phyloP scores from a whole-genome alignment of 35 echinoderm and acorn worm species.

The Ptychodera flava region DNA sequence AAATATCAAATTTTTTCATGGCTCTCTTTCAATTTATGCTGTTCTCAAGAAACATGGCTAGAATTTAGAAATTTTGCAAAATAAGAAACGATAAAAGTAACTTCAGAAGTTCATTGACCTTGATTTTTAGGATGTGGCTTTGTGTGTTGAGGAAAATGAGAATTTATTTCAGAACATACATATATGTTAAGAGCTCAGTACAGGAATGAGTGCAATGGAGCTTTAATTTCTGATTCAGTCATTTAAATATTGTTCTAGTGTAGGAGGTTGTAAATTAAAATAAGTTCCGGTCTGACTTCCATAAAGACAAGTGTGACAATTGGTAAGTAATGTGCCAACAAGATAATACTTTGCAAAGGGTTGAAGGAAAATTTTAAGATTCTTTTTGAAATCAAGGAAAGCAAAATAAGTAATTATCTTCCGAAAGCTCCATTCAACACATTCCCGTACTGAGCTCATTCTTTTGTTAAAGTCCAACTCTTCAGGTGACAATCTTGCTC shows the following conservation, averaged over 20 bases:
- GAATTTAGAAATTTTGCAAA: too few relatives aligned
- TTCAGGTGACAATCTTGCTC: constrained; percentile 17
- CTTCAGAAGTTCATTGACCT: too few relatives aligned
- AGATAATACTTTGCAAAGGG: constrained; percentile 32
- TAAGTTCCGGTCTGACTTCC: background rate
- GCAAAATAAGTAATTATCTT: constrained; percentile 30
- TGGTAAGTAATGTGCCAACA: constrained; percentile 13
- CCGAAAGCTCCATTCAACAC: constrained; percentile 44
- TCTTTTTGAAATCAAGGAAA: constrained; percentile 48
- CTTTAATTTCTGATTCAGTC: too few relatives aligned
- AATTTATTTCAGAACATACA: too few relatives aligned
- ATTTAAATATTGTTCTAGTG: constrained; percentile 23
- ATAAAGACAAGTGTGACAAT: constrained; percentile 32
- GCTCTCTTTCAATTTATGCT: too few relatives aligned
- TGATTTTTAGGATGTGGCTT: too few relatives aligned
- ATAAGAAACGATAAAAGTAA: too few relatives aligned
- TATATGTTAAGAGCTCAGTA: too few relatives aligned
- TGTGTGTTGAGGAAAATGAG: too few relatives aligned
- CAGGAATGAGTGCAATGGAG: too few relatives aligned
- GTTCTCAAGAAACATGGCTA: too few relatives aligned
- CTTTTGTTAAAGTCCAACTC: constrained; percentile 17
- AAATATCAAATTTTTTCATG: too few relatives aligned
- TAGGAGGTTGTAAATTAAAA: constrained; percentile 4
- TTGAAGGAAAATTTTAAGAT: constrained; percentile 18
- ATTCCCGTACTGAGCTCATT: constrained; percentile 16